These are phyloP conservation scores for Acrobasis consociella DNA, from an alignment of 2,888 invertebrate species.

Conservation along the genomic window DNA sequence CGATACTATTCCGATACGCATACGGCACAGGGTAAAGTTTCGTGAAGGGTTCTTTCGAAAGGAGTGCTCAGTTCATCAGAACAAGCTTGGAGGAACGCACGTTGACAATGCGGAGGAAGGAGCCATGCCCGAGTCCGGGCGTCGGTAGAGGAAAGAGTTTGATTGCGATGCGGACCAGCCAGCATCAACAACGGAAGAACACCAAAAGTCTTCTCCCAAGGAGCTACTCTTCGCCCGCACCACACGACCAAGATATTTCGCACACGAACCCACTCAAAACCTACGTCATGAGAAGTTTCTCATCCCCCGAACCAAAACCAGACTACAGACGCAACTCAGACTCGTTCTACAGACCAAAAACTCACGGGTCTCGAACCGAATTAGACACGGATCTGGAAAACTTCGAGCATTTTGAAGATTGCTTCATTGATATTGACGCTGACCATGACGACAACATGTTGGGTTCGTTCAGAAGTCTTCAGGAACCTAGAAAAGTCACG, in stretches of 20 bases:
- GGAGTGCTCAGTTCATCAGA: constrained; percentile 54
- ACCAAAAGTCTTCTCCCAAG: constrained; percentile 64
- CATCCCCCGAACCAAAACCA: constrained; percentile 68
- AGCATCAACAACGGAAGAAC: constrained; percentile 65
- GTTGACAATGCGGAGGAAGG: constrained; percentile 68
- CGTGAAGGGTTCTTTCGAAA: constrained; percentile 52
- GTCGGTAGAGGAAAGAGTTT: constrained; percentile 62
- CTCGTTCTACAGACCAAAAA: constrained; percentile 61
- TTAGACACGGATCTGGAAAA: constrained; percentile 72
- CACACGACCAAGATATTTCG: constrained; percentile 52
- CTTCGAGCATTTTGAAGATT: constrained; percentile 72
- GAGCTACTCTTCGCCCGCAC: constrained; percentile 70
- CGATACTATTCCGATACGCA: constrained; percentile 63
- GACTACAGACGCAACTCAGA: constrained; percentile 65
- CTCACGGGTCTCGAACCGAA: constrained; percentile 65
- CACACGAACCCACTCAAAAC: constrained; percentile 46
- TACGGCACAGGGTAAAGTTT: constrained; percentile 61
- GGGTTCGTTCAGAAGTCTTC: constrained; percentile 57
- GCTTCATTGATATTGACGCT: constrained; percentile 72
- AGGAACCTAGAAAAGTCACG: constrained; percentile 65
- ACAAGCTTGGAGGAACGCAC: constrained; percentile 56
- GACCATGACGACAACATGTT: constrained; percentile 61
- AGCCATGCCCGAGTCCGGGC: constrained; percentile 48
- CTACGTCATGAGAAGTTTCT: constrained; percentile 68
- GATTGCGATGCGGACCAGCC: constrained; percentile 66